Conservation (phyloP, 2,113 vertebrate genomes). For the Hippopotamus amphibius region DNA sequence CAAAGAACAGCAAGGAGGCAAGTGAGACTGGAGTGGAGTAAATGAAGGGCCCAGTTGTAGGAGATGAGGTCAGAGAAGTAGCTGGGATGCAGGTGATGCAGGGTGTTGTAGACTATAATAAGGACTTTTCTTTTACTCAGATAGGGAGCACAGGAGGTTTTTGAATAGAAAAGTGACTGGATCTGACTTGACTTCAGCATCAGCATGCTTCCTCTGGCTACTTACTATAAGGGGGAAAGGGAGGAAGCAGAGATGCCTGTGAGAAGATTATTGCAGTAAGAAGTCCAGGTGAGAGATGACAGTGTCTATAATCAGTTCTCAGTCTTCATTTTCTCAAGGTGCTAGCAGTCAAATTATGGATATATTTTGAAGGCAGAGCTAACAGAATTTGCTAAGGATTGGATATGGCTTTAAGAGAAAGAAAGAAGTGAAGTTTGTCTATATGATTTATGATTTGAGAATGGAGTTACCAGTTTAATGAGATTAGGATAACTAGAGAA, state of each 20-base stretch:
- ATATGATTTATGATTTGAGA: constrained; percentile 40
- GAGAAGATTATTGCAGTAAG: constrained; percentile 1
- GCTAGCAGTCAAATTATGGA: constrained; percentile 3
- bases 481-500: constrained; percentile 15
- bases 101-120: background rate
- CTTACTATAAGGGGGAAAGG: background rate
- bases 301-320: background rate
- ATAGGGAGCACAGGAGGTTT: background rate
- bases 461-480: background rate
- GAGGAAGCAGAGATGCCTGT: background rate
- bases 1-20: background rate
- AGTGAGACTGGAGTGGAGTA: background rate
- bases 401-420: constrained; percentile 16
- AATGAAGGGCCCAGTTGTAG: background rate
- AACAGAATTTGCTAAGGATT: constrained; percentile 15
- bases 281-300: background rate
- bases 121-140: constrained; percentile 31
- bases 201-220: background rate
- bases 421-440: background rate
- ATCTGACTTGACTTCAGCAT: constrained; percentile 16
- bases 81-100: background rate
- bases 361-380: constrained; percentile 23
- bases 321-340: constrained; percentile 9
- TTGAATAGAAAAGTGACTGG: background rate
- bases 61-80: constrained; percentile 34